A percentile compares a stretch with the other conserved stretches of the same genome.
These are phyloP conservation scores for Pachliopta kotzebuea DNA, from an alignment of 2,888 invertebrate species.

Conservation along the genomic window DNA sequence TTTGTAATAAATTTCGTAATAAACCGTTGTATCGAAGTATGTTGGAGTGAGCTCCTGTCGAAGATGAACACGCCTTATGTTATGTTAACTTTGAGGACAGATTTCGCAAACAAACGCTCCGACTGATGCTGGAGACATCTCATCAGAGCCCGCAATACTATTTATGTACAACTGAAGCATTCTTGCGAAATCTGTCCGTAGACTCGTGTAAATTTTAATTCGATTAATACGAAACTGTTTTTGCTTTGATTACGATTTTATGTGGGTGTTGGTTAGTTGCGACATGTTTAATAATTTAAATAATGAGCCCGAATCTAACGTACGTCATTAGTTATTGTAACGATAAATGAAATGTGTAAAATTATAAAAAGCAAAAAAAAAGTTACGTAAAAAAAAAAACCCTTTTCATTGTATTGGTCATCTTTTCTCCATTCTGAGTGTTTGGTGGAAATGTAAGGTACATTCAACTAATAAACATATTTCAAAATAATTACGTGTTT, in stretches of 20 bases:
- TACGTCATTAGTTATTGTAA: constrained; percentile 60
- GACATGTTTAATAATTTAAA: constrained; percentile 67
- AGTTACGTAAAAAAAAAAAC: constrained; percentile 35
- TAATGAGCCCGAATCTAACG: constrained; percentile 56
- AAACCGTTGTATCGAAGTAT: too few species aligned
- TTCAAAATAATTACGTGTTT: constrained; percentile 44
- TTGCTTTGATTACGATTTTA: constrained; percentile 16
- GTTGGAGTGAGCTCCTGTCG: too few species aligned
- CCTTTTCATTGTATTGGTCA: constrained; percentile 65
- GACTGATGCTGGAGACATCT: too few species aligned
- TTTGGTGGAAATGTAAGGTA: constrained; percentile 64
- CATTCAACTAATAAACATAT: constrained; percentile 64
- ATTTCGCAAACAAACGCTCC: too few species aligned
- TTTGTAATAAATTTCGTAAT: too few species aligned
- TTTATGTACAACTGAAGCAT: not conserved
- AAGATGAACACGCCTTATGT: too few species aligned
- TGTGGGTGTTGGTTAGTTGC: constrained; percentile 6
- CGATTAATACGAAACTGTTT: constrained; percentile 17
- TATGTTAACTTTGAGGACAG: too few species aligned
- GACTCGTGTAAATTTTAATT: not conserved
- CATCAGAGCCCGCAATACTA: too few species aligned
- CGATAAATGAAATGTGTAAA: constrained; percentile 59
- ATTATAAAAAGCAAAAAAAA: constrained; percentile 40
- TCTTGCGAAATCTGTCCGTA: constrained; percentile 7
- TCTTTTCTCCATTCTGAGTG: constrained; percentile 71